phyloP scores from a whole-genome alignment of 2,888 invertebrate species.

The Cyclophora punctaria region DNA sequence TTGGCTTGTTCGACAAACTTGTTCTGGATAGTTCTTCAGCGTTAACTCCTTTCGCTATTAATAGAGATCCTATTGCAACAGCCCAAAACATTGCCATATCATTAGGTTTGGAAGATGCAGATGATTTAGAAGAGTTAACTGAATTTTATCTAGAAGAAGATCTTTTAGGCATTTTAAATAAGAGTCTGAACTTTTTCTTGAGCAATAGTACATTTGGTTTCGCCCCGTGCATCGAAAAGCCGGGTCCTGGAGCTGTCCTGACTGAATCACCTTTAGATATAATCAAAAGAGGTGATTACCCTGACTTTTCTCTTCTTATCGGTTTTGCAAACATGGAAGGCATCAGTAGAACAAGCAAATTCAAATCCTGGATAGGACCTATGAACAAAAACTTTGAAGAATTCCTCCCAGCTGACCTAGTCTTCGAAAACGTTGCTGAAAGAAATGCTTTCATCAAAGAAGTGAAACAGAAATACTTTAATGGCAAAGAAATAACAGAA shows the following conservation, averaged over 20 bases:
- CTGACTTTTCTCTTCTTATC: constrained; percentile 43
- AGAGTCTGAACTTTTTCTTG: constrained; percentile 53
- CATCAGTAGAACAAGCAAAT: constrained; percentile 48
- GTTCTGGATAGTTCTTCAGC: constrained; percentile 63
- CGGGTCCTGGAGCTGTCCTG: constrained; percentile 43
- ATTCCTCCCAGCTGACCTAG: constrained; percentile 55
- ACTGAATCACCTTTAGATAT: constrained; percentile 54
- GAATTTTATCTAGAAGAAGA: constrained; percentile 50
- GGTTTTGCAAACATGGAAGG: constrained; percentile 66
- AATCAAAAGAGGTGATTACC: constrained; percentile 38
- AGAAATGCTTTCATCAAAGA: constrained; percentile 33
- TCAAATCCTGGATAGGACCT: constrained; percentile 47
- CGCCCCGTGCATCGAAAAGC: constrained; percentile 57
- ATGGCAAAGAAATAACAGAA: constrained; percentile 36
- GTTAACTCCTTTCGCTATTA: constrained; percentile 52
- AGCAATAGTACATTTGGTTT: constrained; percentile 62
- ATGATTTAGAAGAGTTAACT: constrained; percentile 46
- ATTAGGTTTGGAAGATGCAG: constrained; percentile 52
- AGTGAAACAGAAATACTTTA: constrained; percentile 48
- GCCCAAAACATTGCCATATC: constrained; percentile 55
- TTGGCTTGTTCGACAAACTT: constrained; percentile 52
- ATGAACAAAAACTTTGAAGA: constrained; percentile 56
- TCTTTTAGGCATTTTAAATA: constrained; percentile 29
- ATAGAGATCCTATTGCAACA: constrained; percentile 52
- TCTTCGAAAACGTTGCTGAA: constrained; percentile 33